phyloP scores from a whole-genome alignment of 2,113 vertebrate genomes.

The Cyphomyrus discorhynchus region DNA sequence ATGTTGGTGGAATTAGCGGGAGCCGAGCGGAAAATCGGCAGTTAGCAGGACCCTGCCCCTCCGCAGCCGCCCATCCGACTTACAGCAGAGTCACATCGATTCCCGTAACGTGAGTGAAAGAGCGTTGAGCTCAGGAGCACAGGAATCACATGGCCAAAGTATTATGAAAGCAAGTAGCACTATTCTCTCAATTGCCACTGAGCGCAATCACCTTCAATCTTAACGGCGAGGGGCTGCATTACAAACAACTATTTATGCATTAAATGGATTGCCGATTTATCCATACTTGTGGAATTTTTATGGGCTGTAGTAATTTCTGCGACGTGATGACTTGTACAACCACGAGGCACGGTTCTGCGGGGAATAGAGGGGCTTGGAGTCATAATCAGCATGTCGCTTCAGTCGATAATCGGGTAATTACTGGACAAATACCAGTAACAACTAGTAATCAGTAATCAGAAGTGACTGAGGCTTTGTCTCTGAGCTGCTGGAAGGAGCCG shows the following conservation, averaged over 20 bases:
- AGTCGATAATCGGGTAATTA: slow-evolving; percentile 9
- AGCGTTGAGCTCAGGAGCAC: not conserved
- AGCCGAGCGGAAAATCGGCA: not conserved
- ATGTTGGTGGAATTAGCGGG: slow-evolving; percentile 7
- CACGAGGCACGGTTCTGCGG: not conserved
- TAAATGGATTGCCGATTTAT: not conserved
- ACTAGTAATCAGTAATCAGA: not conserved
- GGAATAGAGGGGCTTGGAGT: not conserved
- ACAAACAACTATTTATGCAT: slow-evolving; percentile 9
- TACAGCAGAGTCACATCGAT: not conserved
- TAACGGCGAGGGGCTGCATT: not conserved
- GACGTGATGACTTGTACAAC: not conserved
- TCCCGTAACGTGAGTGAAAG: not conserved
- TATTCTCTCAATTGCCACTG: not conserved
- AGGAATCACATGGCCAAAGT: not conserved
- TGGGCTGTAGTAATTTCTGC: not conserved
- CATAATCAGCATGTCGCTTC: not conserved
- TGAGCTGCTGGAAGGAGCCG: not conserved
- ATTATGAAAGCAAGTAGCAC: slow-evolving; percentile 8
- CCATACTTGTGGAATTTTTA: not conserved
- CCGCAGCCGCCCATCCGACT: not conserved
- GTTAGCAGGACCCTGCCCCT: not conserved
- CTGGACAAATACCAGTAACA: not conserved
- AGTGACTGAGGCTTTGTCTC: not conserved
- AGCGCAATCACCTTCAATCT: slow-evolving; percentile 9